Percentiles rank a stretch among this genome's conserved stretches.
Evolutionary conservation across 1,140 invertebrate species (phyloP).

Genomic region (Rhagoletis zephyria): DNA sequence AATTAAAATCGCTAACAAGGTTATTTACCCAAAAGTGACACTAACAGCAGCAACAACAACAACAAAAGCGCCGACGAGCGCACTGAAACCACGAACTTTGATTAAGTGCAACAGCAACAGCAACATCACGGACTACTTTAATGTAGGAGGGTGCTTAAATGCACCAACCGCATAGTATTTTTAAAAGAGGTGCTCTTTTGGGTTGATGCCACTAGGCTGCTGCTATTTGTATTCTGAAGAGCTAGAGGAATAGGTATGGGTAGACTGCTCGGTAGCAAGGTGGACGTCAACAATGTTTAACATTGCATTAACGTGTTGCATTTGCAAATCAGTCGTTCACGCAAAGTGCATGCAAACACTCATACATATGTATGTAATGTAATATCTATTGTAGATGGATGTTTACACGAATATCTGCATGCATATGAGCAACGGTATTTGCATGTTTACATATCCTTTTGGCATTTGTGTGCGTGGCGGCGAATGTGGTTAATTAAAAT

Average conservation of each 20-base stretch:
- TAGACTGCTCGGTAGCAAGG: background rate
- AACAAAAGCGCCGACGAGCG: background rate
- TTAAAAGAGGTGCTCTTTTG: background rate
- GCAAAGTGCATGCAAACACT: background rate
- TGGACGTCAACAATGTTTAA: constrained; percentile 34
- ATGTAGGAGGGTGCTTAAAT: background rate
- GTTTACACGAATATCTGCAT: background rate
- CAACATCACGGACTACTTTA: background rate
- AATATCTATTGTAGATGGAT: background rate
- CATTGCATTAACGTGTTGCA: constrained; percentile 48
- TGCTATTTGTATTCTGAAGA: background rate
- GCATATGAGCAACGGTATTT: background rate
- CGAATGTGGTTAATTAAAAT: constrained; percentile 53
- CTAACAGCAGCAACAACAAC: background rate
- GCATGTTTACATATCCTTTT: constrained; percentile 18
- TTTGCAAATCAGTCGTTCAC: constrained; percentile 10
- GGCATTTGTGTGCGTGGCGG: background rate
- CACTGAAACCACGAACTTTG: background rate
- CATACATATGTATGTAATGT: background rate
- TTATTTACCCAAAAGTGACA: constrained; percentile 64
- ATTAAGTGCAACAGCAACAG: constrained; percentile 2
- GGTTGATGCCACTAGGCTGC: no score
- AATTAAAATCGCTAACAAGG: constrained; percentile 73
- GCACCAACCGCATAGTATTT: background rate
- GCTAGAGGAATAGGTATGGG: background rate